Base-by-base conservation (phyloP, 1,140 invertebrate species). In the Heliothis virescens region DNA sequence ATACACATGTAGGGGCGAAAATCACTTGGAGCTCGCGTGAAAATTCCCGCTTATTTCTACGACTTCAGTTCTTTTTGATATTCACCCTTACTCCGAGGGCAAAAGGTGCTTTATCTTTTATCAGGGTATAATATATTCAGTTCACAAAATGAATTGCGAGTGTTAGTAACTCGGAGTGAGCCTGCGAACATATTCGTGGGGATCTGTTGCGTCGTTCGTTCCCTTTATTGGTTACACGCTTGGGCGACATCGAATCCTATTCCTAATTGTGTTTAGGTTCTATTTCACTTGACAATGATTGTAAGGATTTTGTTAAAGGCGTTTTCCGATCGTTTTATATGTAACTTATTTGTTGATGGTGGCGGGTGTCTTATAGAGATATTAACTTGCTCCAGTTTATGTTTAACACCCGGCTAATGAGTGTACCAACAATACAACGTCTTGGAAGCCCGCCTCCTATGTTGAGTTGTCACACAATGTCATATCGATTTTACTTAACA, bases 61-160 rank as follows among this genome's bases (percentile, higher is more conserved):
- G 84, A 76, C 80, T 90, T 82, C 74, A 52, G 71, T 72, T 60
- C 65, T 59, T 76, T 85, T 80, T 76, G 85, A 91, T 86, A 88
- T 83, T 89, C 79, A 78, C 48, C 83, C 84, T 87, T 93, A 92
- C 83, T 69, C 55, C 26, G 26, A 62, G 34, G 55, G n/a, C 34
- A 80, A 88, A 91, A 87, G 84, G 91, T 88, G 72, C 81, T 82
- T 86, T 92, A 87, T 91, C 83, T 84, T 82, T 83, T 88, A 87
- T 77, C 67, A 48, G 18, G 60, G n/a, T 73, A 81, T 92, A 94
- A 94, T 94, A 91, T 94, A 94, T 93, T 94, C 93, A 92, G 91
- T 93, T 91, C 91, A 87, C 89, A 93, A 93, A 94, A 94, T 94
- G 91, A 94, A 94, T 94, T 93, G 92, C 90, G 92, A 93, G 91